A percentile compares a stretch with the other conserved stretches of the same genome.
phyloP scores from a whole-genome alignment of 1,140 invertebrate species.

The Drosophila sp. region DNA sequence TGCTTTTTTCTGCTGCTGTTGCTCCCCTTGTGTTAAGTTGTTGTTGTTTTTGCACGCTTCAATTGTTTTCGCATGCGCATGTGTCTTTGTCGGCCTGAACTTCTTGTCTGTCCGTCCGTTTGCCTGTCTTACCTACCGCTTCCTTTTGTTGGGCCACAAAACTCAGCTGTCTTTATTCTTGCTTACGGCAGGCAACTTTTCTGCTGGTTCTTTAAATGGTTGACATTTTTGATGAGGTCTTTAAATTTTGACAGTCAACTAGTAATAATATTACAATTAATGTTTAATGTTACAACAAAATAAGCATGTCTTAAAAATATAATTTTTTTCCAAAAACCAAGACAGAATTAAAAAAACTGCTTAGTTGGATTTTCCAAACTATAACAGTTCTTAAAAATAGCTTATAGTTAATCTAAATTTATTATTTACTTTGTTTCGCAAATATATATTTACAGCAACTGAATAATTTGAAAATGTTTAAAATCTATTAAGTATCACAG shows the following conservation, averaged over 20 bases:
- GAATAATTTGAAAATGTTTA: background rate
- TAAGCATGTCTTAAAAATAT: too few relatives aligned
- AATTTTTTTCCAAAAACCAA: too few relatives aligned
- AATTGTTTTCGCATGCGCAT: slow-evolving; percentile 79
- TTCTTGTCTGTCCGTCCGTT: slow-evolving; percentile 23
- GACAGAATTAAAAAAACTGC: background rate
- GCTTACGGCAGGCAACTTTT: slow-evolving; percentile 6
- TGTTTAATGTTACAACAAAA: too few relatives aligned
- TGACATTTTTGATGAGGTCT: slow-evolving; percentile 19
- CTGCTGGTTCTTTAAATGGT: slow-evolving; percentile 2
- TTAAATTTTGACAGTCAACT: background rate
- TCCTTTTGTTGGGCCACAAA: slow-evolving; percentile 41
- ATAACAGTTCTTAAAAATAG: background rate
- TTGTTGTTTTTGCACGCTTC: slow-evolving; percentile 71
- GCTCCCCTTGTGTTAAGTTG: slow-evolving; percentile 30
- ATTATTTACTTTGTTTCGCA: background rate
- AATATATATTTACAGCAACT: background rate
- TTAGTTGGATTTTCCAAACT: background rate
- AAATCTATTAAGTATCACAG: background rate
- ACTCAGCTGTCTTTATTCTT: slow-evolving; percentile 34
- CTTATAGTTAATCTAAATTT: background rate
- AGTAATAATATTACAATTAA: too few relatives aligned
- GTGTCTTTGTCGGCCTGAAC: slow-evolving; percentile 44
- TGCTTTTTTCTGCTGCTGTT: slow-evolving; percentile 52
- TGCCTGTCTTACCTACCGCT: slow-evolving; percentile 20